Evolutionary conservation across 1,140 invertebrate genomes (phyloP).

Genomic region (Phenacoccus solenopsis): DNA sequence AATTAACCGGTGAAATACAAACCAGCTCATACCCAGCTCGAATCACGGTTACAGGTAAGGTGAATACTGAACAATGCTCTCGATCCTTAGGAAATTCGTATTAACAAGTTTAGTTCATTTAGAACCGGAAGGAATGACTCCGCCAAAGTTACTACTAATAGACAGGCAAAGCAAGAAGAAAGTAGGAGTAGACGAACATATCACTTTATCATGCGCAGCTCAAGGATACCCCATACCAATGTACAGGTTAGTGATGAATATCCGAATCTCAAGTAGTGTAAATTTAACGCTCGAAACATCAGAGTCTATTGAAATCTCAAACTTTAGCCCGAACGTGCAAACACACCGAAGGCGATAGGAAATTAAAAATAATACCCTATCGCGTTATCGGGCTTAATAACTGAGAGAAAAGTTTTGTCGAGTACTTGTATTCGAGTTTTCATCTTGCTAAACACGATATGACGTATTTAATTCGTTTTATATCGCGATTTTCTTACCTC

Average conservation of each 20-base stretch:
- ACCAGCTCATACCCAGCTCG: slow-evolving; percentile 47
- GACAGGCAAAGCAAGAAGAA: slow-evolving; percentile 49
- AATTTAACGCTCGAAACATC: too few relatives aligned
- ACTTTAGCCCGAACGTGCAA: too few relatives aligned
- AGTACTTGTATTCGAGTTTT: neutral
- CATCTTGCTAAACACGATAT: neutral
- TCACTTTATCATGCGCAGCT: slow-evolving; percentile 57
- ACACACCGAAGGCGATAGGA: neutral
- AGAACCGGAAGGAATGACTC: slow-evolving; percentile 57
- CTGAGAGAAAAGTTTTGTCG: neutral
- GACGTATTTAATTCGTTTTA: neutral
- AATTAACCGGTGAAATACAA: slow-evolving; percentile 56
- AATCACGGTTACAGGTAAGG: slow-evolving; percentile 45
- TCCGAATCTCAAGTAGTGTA: too few relatives aligned
- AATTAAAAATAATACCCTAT: neutral
- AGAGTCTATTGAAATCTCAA: too few relatives aligned
- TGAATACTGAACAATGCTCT: neutral
- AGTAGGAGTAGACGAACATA: slow-evolving; percentile 51
- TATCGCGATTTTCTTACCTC: neutral
- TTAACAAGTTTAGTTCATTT: slow-evolving; percentile 30
- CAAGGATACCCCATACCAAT: slow-evolving; percentile 62
- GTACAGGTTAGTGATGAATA: slow-evolving; percentile 44
- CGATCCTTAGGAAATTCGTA: neutral
- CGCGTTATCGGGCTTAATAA: neutral
- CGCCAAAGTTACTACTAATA: slow-evolving; percentile 51